Evolutionary conservation across 2,888 invertebrate species (phyloP).

Genomic region (Taphrorychus bicolor): DNA sequence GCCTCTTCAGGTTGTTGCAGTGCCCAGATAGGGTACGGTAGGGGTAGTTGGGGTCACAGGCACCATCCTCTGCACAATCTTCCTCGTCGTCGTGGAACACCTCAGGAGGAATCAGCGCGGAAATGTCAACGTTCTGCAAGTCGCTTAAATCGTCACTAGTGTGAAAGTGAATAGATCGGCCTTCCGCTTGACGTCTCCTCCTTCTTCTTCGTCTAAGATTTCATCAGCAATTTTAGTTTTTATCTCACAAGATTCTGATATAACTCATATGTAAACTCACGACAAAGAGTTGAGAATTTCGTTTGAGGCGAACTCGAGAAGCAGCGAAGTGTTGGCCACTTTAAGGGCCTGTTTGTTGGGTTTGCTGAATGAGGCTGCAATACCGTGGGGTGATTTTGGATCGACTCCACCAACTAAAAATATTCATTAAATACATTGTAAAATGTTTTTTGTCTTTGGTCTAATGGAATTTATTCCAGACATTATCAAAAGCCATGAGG

Average conservation of each 20-base stretch:
- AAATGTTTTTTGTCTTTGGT: no score
- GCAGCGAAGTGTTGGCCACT: conserved; percentile 84
- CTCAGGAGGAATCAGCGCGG: conserved; percentile 71
- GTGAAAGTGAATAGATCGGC: conserved; percentile 65
- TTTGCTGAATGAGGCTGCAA: conserved; percentile 89
- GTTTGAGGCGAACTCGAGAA: conserved; percentile 86
- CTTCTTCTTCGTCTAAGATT: conserved; percentile 55
- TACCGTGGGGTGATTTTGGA: conserved; percentile 85
- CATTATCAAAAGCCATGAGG: no score
- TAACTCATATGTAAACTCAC: conserved; percentile 52
- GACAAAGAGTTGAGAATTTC: conserved; percentile 77
- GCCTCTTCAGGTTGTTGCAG: conserved; percentile 87
- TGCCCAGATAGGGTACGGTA: conserved; percentile 82
- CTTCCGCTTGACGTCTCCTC: conserved; percentile 76
- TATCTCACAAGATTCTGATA: background rate
- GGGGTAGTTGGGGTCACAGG: conserved; percentile 75
- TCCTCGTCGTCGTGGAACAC: conserved; percentile 67
- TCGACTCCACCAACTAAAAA: conserved; percentile 77
- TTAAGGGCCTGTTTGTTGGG: conserved; percentile 84
- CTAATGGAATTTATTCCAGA: no score
- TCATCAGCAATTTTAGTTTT: background rate
- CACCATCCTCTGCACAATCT: conserved; percentile 72
- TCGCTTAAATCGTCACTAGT: conserved; percentile 76
- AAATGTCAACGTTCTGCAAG: conserved; percentile 80
- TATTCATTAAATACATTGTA: background rate